Base-by-base conservation (phyloP, 1,140 invertebrate species). In the Popillia japonica region DNA sequence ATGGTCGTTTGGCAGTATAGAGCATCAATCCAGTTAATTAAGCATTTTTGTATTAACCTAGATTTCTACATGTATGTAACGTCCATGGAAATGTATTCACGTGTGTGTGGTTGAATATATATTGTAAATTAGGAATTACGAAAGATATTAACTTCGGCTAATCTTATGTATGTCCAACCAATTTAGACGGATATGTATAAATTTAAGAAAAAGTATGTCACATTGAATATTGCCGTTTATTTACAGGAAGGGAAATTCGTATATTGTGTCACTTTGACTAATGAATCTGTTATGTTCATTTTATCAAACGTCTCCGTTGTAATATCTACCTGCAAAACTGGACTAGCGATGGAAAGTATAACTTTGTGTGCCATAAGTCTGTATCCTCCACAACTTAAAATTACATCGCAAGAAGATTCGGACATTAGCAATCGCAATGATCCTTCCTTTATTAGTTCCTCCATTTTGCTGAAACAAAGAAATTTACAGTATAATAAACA, bases 311-410 rank as follows among this genome's bases (percentile, higher is more conserved):
- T 75, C 75, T n/a, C n/a, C n/a, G n/a, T n/a, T n/a, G 27, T 34
- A 34, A 34, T 34, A 34, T 34, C 82, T 83, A 86, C 85, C 78
- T 82, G 83, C 72, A 86, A 82, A 40, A 86, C 78, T 41, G 85
- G 85, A 84, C 85, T 86, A 42, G 85, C 85, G 41, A 86, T 86
- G 7, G 86, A 86, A 17, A 86, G 73, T 14, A 86, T 84, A 0
- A 86, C 77, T 80, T 84, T 85, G 72, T 86, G 86, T 6, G 86
- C 86, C 81, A 84, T 83, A 23, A 86, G 75, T 23, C 81, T 80
- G 68, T 81, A 81, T 75, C 84, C 84, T 61, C 80, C 78, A 78
- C 86, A 86, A 76, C 83, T 85, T 17, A 86, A 59, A 42, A 86
- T 84, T 22, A 86, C 85, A 78, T 86, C 86, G 79, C 84, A 85